These are phyloP conservation scores for Sebastes diaconus DNA, from an alignment of 2,797 vertebrate species.

Conservation along the genomic window DNA sequence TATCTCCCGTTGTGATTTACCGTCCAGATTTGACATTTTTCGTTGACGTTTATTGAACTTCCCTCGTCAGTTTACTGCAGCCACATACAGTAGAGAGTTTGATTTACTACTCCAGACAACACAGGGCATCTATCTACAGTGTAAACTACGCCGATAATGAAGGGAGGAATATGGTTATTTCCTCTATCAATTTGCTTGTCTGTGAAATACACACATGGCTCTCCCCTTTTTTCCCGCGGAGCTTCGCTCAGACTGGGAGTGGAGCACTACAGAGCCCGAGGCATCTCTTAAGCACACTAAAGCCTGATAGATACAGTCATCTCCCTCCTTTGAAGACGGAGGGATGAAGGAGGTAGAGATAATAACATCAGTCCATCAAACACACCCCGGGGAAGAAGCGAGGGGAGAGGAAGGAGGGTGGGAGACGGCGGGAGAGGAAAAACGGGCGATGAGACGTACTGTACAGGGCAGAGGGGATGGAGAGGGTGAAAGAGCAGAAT, in stretches of 20 bases:
- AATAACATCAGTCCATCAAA: conserved; percentile 76
- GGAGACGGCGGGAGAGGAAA: neutral
- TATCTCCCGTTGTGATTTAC: neutral
- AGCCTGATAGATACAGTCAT: conserved; percentile 59
- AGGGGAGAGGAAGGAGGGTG: neutral
- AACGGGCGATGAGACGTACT: neutral
- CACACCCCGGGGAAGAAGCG: conserved; percentile 29
- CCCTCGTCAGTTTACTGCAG: neutral
- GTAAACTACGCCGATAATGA: conserved; percentile 11
- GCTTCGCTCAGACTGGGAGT: conserved; percentile 29
- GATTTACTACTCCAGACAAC: conserved; percentile 17
- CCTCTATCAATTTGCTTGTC: conserved; percentile 35
- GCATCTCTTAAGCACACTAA: conserved; percentile 61
- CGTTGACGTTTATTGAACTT: conserved; percentile 11
- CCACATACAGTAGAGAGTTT: neutral
- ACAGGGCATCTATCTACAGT: neutral
- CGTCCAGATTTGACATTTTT: neutral
- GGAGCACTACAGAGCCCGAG: conserved; percentile 36
- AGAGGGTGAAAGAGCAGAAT: neutral
- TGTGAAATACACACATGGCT: conserved; percentile 29
- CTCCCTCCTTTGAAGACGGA: conserved; percentile 62
- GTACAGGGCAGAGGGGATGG: neutral
- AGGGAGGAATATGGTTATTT: conserved; percentile 42
- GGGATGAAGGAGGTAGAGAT: conserved; percentile 58
- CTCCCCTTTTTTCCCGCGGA: neutral